Conservation (phyloP, 2,888 invertebrate genomes). For the Orthosia gracilis region DNA sequence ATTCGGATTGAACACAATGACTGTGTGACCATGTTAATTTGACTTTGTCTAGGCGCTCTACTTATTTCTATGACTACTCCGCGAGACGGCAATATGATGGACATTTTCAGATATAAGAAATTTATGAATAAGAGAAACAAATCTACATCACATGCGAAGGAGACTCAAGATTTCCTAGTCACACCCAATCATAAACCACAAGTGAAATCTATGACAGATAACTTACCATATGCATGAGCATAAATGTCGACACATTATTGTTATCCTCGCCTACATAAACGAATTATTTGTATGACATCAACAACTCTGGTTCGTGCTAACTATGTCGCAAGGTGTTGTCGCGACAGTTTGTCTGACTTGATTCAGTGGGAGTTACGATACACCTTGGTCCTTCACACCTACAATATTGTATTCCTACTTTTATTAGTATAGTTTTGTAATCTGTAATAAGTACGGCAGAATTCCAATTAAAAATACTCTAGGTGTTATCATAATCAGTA, state of each 20-base stretch:
- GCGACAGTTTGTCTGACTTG: slow-evolving; percentile 46
- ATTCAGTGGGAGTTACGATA: slow-evolving; percentile 33
- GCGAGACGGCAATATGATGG: too few relatives aligned
- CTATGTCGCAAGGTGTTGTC: slow-evolving; percentile 18
- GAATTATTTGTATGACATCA: slow-evolving; percentile 46
- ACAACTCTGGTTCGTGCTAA: neutral
- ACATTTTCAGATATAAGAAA: neutral
- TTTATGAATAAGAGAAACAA: neutral
- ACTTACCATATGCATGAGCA: slow-evolving; percentile 43
- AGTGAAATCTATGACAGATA: slow-evolving; percentile 20
- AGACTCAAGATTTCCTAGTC: neutral
- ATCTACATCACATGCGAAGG: neutral
- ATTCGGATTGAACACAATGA: too few relatives aligned
- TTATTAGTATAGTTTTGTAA: too few relatives aligned
- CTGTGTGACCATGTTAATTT: too few relatives aligned
- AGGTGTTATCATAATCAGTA: too few relatives aligned
- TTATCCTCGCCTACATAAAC: slow-evolving; percentile 39
- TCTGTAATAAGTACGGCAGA: neutral
- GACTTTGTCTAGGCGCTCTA: too few relatives aligned
- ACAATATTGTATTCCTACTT: neutral
- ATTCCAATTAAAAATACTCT: neutral
- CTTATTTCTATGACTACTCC: too few relatives aligned
- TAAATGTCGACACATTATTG: slow-evolving; percentile 36
- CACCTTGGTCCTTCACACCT: neutral
- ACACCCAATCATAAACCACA: neutral